A percentile compares a stretch with the other conserved stretches of the same genome.
Conservation (phyloP, 2,888 invertebrate species). For the Serrognathus titanus region DNA sequence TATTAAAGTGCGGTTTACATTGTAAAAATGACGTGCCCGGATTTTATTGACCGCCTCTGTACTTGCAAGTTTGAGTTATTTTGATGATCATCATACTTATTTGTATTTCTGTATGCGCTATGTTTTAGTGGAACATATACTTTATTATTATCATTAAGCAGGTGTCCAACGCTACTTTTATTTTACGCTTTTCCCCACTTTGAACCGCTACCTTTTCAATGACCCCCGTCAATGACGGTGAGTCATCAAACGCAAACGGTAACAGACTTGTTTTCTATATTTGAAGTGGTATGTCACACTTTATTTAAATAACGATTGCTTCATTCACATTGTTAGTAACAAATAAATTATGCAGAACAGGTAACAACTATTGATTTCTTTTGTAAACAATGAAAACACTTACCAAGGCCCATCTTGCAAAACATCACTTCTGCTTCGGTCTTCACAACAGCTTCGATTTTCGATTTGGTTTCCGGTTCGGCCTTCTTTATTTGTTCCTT, state of each 20-base stretch:
- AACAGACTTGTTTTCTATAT: background rate
- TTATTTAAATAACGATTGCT: conserved; percentile 15
- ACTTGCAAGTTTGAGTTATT: too few species aligned
- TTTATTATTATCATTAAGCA: too few species aligned
- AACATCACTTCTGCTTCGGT: conserved; percentile 62
- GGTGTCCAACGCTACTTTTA: too few species aligned
- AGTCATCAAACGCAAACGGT: too few species aligned
- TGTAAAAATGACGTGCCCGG: too few species aligned
- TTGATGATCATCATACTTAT: too few species aligned
- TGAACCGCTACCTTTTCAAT: background rate
- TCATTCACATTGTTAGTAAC: conserved; percentile 7
- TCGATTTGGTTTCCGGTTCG: conserved; percentile 18
- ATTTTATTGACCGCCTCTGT: too few species aligned
- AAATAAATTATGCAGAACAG: background rate
- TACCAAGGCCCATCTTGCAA: conserved; percentile 70
- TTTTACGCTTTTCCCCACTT: background rate
- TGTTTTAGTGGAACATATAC: too few species aligned
- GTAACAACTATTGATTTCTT: background rate
- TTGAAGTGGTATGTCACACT: conserved; percentile 2
- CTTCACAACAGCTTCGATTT: conserved; percentile 26
- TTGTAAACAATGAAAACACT: conserved; percentile 30
- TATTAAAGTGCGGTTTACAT: too few species aligned
- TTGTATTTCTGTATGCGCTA: too few species aligned
- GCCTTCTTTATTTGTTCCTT: conserved; percentile 4
- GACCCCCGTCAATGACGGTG: background rate